Evolutionary conservation across 2,888 invertebrate species (phyloP), one percentile per base, ranked within the genome.

Genomic region (Gasteruption jaculator): DNA sequence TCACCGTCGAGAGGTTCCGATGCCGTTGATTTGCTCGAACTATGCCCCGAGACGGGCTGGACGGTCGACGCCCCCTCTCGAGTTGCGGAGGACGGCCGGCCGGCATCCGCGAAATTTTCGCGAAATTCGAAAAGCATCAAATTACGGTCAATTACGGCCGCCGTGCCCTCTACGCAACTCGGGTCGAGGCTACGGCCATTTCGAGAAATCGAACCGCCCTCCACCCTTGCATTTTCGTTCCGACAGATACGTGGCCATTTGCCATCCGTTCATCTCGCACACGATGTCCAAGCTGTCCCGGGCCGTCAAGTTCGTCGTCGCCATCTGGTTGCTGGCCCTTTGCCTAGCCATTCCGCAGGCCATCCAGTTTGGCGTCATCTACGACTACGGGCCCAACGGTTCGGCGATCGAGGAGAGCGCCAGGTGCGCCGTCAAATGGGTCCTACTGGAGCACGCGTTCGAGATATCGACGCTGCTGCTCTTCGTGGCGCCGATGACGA

Each of bases 401-500:
- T 58, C 54, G 5, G 31, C 48, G n/a, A 70, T 74, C 24, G 56
- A 61, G 11, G 76, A 76, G 18, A 76, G 76, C 5, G 77, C 76
- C 7, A 71, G 73, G 15, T 85, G 85, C 61, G 77, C 78, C 21
- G 75, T 83, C 45, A 78, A 78, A 56, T 76, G 78, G 44, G 72
- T 72, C 7, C 74, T 78, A 7, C 73, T 80, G 27, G 79, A 81
- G 43, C 82, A 86, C 71, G 82, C 84, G 48, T 88, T 90, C 62
- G 84, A 86, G 60, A 79, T 89, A 57, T 88, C 91, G 10, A 83
- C 84, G 56, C 81, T 85, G 62, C 73, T 91, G 58, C 90, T 91
- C 72, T 92, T 92, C 67, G 81, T 89, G 25, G 81, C 85, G 29
- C 92, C 91, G 2, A 90, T 92, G 89, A 85, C 86, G 21, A 76